Evolutionary conservation across 2,797 vertebrate genomes (phyloP), one percentile per base, ranked within the genome.

Genomic region (Sciurus carolinensis): DNA sequence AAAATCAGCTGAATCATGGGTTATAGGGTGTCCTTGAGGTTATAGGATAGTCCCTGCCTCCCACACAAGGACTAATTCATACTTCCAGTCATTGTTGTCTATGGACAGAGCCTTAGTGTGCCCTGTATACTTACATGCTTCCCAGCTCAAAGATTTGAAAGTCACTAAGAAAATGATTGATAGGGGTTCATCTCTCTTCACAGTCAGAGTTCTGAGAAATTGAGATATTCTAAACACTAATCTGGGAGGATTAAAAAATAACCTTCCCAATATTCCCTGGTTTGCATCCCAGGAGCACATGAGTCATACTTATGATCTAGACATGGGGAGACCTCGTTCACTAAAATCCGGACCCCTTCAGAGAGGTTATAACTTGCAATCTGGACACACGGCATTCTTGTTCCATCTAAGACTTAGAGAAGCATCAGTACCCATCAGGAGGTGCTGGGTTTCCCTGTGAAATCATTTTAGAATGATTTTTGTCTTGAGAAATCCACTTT

Each of bases 111-210:
- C 14, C 84, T 90, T 69, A 28, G 30, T 24, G 66, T 75, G 26
- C 17, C 42, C 52, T 67, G 59, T 52, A 33, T 44, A 62, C 44
- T 83, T 89, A 62, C 0, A 71, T 44, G 66, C 10, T 47, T 90
- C 72, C 54, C 69, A 94, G 42, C 52, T 92, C 36, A 86, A 86
- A 96, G 39, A 95, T 76, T 87, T 87, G 62, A 93, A 94, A 92
- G 87, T 85, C 71, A 89, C 57, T 71, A 52, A 89, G 36, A 92
- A 91, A 81, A 50, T 94, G 59, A 90, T 64, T 76, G 14, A 89
- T 62, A 81, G 66, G 82, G 93, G 50, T 54, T 89, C 75, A 77
- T 20, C 62, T 91, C 22, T 82, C 57, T 84, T 96, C 81, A 89
- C 52, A 86, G 28, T 95, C 76, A 77, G 83, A 88, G 18, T 86